Evolutionary conservation across 2,797 vertebrate species (phyloP), one percentile per base, ranked within the genome.

Genomic region (Siniperca scherzeri): DNA sequence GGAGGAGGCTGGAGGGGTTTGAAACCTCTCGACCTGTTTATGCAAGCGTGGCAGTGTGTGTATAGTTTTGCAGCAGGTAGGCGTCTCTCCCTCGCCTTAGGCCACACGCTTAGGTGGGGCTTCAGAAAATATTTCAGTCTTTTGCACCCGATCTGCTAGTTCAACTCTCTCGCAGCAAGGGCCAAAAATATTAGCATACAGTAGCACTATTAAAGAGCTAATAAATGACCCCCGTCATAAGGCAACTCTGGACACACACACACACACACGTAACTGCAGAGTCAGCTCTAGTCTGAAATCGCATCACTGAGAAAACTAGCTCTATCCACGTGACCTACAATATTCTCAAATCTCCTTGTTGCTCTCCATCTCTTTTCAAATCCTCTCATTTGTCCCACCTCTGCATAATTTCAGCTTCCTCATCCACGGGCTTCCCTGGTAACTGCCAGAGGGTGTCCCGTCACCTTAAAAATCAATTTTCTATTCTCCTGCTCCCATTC

Each of bases 61-160:
- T 78, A 67, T 77, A 53, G 81, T 85, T 89, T 76, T 83, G 62
- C 84, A 90, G 87, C 91, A 95, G 92, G 94, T 94, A 93, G 89
- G 90, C n/a, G 93, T 93, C 93, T 93, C 95, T 94, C 95, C 93
- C 90, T 84, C 40, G 94, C 96, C 93, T 93, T 10, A 62, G 91
- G 96, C 90, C 92, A 84, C 91, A 92, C 12, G 8, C 92, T 91
- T 84, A 94, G 94, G 94, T 95, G 94, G 94, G 93, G 95, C 94
- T 91, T 91, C 81, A 91, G 92, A 95, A 95, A 95, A 92, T 92
- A 96, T 94, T 91, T 94, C 79, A 77, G 90, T 80, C 66, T 87
- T 89, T 86, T 75, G 71, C 57, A 78, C 62, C 67, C 19, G 12
- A 67, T 78, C 57, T 87, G 56, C 82, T 44, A 8, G 62, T 89